phyloP scores from a whole-genome alignment of 2,797 vertebrate genomes.

The Pseudochirops corinnae region DNA sequence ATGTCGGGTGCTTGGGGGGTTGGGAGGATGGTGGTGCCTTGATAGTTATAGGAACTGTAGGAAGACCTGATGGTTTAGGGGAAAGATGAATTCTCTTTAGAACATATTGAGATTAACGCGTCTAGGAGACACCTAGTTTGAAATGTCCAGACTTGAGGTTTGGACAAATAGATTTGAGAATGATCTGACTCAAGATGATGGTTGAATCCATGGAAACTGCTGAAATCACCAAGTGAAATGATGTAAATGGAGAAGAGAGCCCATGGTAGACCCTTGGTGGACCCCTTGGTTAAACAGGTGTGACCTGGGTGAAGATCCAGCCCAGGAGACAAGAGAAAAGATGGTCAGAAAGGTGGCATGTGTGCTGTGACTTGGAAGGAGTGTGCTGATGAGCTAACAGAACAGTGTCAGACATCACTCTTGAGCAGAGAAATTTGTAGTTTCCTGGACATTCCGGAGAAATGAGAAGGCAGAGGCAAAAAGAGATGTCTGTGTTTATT shows the following conservation, averaged over 20 bases:
- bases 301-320: neutral
- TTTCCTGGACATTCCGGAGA: neutral
- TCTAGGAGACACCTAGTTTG: neutral
- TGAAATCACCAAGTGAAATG: neutral
- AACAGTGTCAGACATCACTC: neutral
- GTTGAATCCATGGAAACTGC: neutral
- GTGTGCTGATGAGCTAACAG: neutral
- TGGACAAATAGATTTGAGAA: neutral
- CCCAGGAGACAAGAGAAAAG: neutral
- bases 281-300: neutral
- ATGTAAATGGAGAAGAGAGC: neutral
- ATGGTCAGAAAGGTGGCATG: neutral
- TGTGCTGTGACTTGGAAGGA: neutral
- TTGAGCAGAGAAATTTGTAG: neutral
- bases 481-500: neutral
- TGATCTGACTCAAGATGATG: neutral
- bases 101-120: neutral
- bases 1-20: neutral
- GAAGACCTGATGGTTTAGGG: neutral
- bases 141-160: neutral
- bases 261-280: neutral
- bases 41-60: neutral
- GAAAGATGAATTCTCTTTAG: neutral
- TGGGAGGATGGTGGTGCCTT: neutral
- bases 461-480: neutral